These are phyloP conservation scores for Megathymus violae DNA, from an alignment of 1,140 invertebrate species.

Conservation along the genomic window DNA sequence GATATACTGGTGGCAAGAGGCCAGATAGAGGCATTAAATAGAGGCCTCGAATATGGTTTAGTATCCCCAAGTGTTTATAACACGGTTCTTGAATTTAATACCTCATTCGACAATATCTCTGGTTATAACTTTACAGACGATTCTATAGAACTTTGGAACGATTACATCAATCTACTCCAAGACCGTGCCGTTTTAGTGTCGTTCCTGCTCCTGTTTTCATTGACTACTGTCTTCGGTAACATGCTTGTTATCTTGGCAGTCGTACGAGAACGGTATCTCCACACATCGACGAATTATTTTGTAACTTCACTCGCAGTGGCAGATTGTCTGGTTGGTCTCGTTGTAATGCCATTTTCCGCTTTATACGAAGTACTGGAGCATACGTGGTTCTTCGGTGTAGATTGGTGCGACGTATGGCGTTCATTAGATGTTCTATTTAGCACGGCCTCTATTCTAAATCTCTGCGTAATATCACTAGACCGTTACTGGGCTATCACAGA, in stretches of 20 bases:
- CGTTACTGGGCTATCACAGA: slow-evolving; percentile 99
- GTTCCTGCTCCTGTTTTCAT: slow-evolving; percentile 94
- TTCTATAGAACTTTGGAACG: slow-evolving; percentile 69
- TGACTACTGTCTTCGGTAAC: slow-evolving; percentile 98
- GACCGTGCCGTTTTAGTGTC: slow-evolving; percentile 92
- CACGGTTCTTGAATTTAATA: slow-evolving; percentile 61
- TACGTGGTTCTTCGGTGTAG: slow-evolving; percentile 93
- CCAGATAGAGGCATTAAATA: slow-evolving; percentile 67
- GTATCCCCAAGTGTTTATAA: slow-evolving; percentile 55
- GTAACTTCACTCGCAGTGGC: slow-evolving; percentile 98
- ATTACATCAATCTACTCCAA: slow-evolving; percentile 77
- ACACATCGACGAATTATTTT: slow-evolving; percentile 99
- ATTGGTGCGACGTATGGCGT: slow-evolving; percentile 98
- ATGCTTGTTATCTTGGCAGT: slow-evolving; percentile 97
- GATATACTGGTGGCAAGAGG: slow-evolving; percentile 71
- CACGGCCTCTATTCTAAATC: slow-evolving; percentile 97
- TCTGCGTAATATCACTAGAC: slow-evolving; percentile 99
- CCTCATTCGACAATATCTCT: slow-evolving; percentile 60
- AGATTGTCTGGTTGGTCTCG: slow-evolving; percentile 96
- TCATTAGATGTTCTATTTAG: slow-evolving; percentile 98
- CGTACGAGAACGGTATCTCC: slow-evolving; percentile 93
- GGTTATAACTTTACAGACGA: slow-evolving; percentile 58
- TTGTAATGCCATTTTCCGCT: slow-evolving; percentile 98
- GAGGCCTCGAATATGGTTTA: slow-evolving; percentile 63
- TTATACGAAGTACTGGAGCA: slow-evolving; percentile 94